Evolutionary conservation across 2,113 vertebrate genomes (phyloP), one percentile per base, ranked within the genome.

Genomic region (Osmerus mordax): DNA sequence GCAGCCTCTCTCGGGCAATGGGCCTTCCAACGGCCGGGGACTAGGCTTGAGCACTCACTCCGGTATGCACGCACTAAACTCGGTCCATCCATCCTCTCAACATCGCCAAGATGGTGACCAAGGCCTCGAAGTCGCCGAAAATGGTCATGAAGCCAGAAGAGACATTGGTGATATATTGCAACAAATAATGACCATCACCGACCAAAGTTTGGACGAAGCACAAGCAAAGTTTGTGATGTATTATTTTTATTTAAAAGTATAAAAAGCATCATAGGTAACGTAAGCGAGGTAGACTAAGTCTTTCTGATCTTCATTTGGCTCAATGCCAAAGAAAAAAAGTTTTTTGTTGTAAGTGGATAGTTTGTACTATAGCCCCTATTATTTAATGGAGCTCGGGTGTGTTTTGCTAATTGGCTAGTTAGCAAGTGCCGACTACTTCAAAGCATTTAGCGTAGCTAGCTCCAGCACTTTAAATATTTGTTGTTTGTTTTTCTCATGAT

Each of bases 121-220:
- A 90, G 96, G 96, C 92, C 96, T 97, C 87, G 97, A 97, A 82
- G 95, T 93, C 75, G 89, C 94, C 59, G 97, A 99, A 74, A 93
- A 93, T 87, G 97, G 96, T 88, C 96, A 96, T 76, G 96, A 96
- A 90, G 93, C 88, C 70, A 91, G 90, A 51, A 90, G 91, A 86
- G 97, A 98, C 87, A 99, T 98, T 59, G 97, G 97, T 47, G 97
- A 99, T 90, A 99, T 98, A 83, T 87, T 98, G 84, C 97, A 98
- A 89, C 97, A 99, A 78, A 99, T 99, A 60, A 99, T 99, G 97
- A 98, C 97, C 87, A 99, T 98, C 89, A 99, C 97, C 67, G 96
- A 99, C 91, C 96, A 99, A 94, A 99, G 96, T 94, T 90, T 99
- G 93, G 97, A 99, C 84, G 97, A 99, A 87, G 97, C 96, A 65